phyloP scores from a whole-genome alignment of 2,888 invertebrate species.

The Melanchra persicariae region DNA sequence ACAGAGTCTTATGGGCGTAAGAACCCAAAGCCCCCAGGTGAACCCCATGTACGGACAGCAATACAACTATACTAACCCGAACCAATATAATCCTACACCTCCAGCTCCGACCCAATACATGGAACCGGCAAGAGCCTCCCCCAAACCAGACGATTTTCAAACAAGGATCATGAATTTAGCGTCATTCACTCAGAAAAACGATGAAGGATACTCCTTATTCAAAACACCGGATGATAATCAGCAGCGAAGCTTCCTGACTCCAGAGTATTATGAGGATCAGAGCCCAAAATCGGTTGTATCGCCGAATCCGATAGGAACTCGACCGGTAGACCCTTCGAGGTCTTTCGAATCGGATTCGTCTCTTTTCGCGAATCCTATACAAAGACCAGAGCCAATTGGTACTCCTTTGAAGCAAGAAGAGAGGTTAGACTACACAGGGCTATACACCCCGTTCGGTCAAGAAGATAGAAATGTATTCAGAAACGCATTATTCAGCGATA shows the following conservation, averaged over 20 bases:
- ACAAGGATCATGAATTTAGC: conserved; percentile 84
- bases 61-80: conserved; percentile 81
- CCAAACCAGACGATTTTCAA: conserved; percentile 81
- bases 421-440: conserved; percentile 58
- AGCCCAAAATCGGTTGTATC: conserved; percentile 82
- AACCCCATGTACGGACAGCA: conserved; percentile 76
- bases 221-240: conserved; percentile 80
- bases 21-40: conserved; percentile 72
- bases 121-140: conserved; percentile 67
- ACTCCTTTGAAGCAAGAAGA: conserved; percentile 69
- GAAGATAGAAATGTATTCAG: conserved; percentile 85
- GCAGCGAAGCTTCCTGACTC: conserved; percentile 78
- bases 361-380: conserved; percentile 79
- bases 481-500: conserved; percentile 84
- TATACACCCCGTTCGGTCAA: conserved; percentile 84
- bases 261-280: conserved; percentile 79
- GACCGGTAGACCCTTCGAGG: conserved; percentile 73
- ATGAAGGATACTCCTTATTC: conserved; percentile 87
- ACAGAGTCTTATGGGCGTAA: conserved; percentile 80
- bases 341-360: conserved; percentile 78
- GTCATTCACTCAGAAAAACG: conserved; percentile 86
- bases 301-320: conserved; percentile 86
- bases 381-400: conserved; percentile 82
- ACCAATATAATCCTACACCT: conserved; percentile 70
- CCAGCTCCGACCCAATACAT: conserved; percentile 66